Base-by-base conservation (phyloP, 2,113 vertebrate genomes). In the Rousettus leschenaultii region DNA sequence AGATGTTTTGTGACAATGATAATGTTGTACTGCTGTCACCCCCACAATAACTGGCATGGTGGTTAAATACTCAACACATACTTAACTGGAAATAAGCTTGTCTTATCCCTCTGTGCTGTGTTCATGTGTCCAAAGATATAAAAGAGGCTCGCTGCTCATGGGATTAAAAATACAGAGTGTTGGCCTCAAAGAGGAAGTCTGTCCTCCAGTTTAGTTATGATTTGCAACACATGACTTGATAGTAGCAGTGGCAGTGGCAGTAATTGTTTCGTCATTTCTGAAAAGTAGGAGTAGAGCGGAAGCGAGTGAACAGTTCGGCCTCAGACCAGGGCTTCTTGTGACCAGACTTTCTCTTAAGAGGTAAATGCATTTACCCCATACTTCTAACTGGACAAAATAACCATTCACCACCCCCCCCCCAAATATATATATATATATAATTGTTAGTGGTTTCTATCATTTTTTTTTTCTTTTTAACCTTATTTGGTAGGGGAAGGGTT, bases 101-200 rank as follows among this genome's bases (percentile, higher is more conserved):
- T 51, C 85, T 82, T 87, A 71, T 75, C 6, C 7, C 33, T 2
- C 14, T 48, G 15, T 3, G 2, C 84, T 66, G 14, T 5, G 8
- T 92, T 82, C 28, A 10, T 4, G 18, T 59, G 43, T 75, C 78
- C 93, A 71, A 93, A 82, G 75, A 61, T 59, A 71, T 2, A 28
- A 43, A 80, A 74, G 16, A 59, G 45, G 19, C 16, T 73, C n/a
- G 70, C 43, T 78, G 3, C 26, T 86, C 87, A 28, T 35, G 51
- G 61, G n/a, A 45, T 66, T 85, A 43, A 83, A 94, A 85, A n/a
- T 24, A 59, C 7, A 16, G 8, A 48, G 13, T 12, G n/a, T 19
- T 71, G 61, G 21, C 71, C 93, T 78, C 61, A 90, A 92, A 96
- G 87, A 94, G 92, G 97, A 98, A 97, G 89, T 95, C 10, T 38